phyloP scores from a whole-genome alignment of 2,888 invertebrate genomes.

The Tryphoninae sp. region DNA sequence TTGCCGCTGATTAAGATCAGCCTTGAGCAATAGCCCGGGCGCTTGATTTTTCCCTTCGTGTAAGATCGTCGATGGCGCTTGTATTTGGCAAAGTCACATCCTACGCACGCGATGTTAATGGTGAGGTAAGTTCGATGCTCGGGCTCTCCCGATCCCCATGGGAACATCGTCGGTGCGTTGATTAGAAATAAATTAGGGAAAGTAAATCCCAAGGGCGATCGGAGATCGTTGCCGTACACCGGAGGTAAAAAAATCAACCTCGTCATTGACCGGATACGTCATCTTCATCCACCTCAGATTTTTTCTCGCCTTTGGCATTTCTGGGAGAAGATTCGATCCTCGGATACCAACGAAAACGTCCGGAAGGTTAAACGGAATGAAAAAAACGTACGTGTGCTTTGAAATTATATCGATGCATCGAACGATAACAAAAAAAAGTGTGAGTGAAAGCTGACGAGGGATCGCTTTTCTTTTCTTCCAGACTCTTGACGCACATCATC shows the following conservation, averaged over 20 bases:
- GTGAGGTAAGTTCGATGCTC: not conserved
- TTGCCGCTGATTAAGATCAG: slow-evolving; percentile 69
- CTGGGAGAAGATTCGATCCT: slow-evolving; percentile 28
- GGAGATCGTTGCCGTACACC: slow-evolving; percentile 21
- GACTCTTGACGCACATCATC: slow-evolving; percentile 12
- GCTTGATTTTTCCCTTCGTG: not conserved
- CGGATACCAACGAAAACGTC: slow-evolving; percentile 7
- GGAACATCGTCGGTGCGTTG: slow-evolving; percentile 41
- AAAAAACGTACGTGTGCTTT: slow-evolving; percentile 6
- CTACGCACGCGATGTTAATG: slow-evolving; percentile 33
- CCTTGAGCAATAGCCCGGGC: slow-evolving; percentile 49
- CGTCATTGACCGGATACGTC: slow-evolving; percentile 60
- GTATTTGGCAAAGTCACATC: slow-evolving; percentile 65
- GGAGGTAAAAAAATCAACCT: slow-evolving; percentile 37
- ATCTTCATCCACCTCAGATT: slow-evolving; percentile 41
- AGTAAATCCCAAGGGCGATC: slow-evolving; percentile 61
- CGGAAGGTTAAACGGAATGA: slow-evolving; percentile 10
- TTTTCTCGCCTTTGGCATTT: slow-evolving; percentile 37
- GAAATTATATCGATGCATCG: slow-evolving; percentile 13
- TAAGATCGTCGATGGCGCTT: slow-evolving; percentile 55
- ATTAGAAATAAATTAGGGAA: slow-evolving; percentile 71
- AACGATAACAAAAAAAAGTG: slow-evolving; percentile 3
- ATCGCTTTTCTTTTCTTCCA: slow-evolving; percentile 6
- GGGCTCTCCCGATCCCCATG: slow-evolving; percentile 12
- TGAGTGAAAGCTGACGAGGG: not conserved